phyloP scores from a whole-genome alignment of 2,888 invertebrate genomes.

The Campoplex capitator region DNA sequence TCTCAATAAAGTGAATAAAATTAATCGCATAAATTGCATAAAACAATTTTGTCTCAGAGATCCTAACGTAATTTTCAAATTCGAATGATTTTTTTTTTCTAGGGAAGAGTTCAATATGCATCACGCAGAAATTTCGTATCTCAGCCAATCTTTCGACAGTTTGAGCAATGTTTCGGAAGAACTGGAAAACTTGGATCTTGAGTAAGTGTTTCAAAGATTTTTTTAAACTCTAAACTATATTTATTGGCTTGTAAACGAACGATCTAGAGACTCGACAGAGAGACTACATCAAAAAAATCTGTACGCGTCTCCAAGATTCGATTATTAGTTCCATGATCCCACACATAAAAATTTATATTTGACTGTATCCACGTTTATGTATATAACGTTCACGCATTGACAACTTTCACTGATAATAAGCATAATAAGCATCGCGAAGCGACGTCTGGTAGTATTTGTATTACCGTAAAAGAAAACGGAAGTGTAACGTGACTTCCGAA shows the following conservation, averaged over 20 bases:
- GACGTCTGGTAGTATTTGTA: slow-evolving; percentile 39
- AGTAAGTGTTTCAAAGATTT: slow-evolving; percentile 61
- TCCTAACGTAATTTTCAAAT: background rate
- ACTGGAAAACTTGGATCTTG: slow-evolving; percentile 64
- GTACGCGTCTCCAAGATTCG: background rate
- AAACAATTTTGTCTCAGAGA: background rate
- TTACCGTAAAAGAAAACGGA: slow-evolving; percentile 60
- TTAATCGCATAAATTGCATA: no score
- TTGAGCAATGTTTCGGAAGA: slow-evolving; percentile 57
- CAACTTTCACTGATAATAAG: slow-evolving; percentile 79
- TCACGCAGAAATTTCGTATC: slow-evolving; percentile 58
- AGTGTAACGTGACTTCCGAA: slow-evolving; percentile 70
- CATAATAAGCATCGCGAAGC: slow-evolving; percentile 73
- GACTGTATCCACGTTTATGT: background rate
- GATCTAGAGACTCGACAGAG: background rate
- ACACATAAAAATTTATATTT: no score
- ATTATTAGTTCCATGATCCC: background rate
- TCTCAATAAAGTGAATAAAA: background rate
- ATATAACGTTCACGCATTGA: slow-evolving; percentile 29
- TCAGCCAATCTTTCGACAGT: slow-evolving; percentile 64
- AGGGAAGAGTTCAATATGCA: slow-evolving; percentile 46
- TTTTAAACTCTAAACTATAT: slow-evolving; percentile 3
- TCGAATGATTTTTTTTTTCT: slow-evolving; percentile 28
- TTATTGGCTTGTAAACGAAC: background rate
- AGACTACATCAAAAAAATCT: background rate